Evolutionary conservation across 2,797 vertebrate genomes (phyloP).

Genomic region (Microchirus variegatus): DNA sequence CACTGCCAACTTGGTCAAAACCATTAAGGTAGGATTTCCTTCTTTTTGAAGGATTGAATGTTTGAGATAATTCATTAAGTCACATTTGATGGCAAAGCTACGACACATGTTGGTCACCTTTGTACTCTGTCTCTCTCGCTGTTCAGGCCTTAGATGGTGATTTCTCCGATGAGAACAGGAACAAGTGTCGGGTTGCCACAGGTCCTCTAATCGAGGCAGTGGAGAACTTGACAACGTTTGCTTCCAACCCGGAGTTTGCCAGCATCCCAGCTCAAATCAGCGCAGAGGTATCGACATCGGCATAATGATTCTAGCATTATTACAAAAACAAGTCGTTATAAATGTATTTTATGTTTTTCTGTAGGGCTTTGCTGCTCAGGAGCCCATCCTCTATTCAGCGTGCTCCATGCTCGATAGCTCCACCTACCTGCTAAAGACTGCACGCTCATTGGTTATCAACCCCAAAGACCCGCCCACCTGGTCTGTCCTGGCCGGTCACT

Average conservation of each 20-base stretch:
- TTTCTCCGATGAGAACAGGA: conserved; percentile 97
- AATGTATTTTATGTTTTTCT: background rate
- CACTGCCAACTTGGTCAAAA: conserved; percentile 98
- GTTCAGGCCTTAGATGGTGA: conserved; percentile 94
- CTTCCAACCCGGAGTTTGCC: conserved; percentile 98
- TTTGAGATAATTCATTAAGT: background rate
- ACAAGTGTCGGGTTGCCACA: conserved; percentile 90
- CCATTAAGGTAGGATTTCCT: conserved; percentile 89
- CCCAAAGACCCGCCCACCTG: conserved; percentile 97
- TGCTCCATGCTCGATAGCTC: conserved; percentile 97
- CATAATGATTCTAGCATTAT: background rate
- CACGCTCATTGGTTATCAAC: conserved; percentile 94
- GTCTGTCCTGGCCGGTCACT: conserved; percentile 95
- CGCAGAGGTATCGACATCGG: conserved; percentile 81
- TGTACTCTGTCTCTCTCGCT: background rate
- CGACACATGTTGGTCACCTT: too few relatives aligned
- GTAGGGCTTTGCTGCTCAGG: conserved; percentile 92
- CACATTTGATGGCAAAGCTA: background rate
- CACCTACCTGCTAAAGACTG: conserved; percentile 90
- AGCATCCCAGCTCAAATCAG: conserved; percentile 97
- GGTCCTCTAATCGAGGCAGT: conserved; percentile 94
- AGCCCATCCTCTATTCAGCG: conserved; percentile 92
- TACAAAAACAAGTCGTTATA: background rate
- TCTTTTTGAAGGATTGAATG: background rate
- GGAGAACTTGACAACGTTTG: conserved; percentile 94